Base-by-base conservation (phyloP, 1,140 invertebrate species). In the Wiebesia pumilae region DNA sequence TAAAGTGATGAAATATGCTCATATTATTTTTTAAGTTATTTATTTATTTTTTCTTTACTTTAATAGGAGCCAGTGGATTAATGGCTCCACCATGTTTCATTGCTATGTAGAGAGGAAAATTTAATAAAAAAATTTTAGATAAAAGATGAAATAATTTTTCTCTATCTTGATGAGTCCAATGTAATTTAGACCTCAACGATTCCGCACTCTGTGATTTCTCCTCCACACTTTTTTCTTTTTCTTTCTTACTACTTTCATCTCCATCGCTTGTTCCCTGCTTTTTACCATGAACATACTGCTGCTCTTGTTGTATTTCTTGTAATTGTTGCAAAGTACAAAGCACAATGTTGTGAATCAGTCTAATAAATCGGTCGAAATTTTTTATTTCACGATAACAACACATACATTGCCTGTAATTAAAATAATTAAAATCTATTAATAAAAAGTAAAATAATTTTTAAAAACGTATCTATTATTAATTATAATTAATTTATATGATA, bases 61-160 rank as follows among this genome's bases (percentile, higher is more conserved):
- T 94, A 33, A 91, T 88, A 43, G 93, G 92, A 88, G 92, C 91
- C 79, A 93, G 88, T 58, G 92, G 91, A 88, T 92, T 93, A 30
- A 93, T 91, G 54, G 91, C 91, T 84, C 93, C 93, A 67, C 93
- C 92, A 91, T 98, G 97, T 93, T 98, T 98, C 93, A 97, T 98
- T 71, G 97, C 97, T 91, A 98, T 95, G 92, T 99, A 99, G 21
- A 98, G 94, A 35, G 98, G 98, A 94, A 98, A 99, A 93, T 98
- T 98, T 83, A 97, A 94, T 85, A 97, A 93, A 93, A 97, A 97
- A 84, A 97, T 95, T 93, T 97, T 97, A 3, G 97, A 96, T 58
- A 97, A 94, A 81, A 97, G 95, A 89, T 97, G 95, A 88, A 98
- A 94, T 19, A 97, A 92, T 92, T 96, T 96, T 89, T 97, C 97